Percentiles rank a stretch among this genome's conserved stretches.
Conservation (phyloP, 1,140 invertebrate genomes). For the Ceratina japonica region DNA sequence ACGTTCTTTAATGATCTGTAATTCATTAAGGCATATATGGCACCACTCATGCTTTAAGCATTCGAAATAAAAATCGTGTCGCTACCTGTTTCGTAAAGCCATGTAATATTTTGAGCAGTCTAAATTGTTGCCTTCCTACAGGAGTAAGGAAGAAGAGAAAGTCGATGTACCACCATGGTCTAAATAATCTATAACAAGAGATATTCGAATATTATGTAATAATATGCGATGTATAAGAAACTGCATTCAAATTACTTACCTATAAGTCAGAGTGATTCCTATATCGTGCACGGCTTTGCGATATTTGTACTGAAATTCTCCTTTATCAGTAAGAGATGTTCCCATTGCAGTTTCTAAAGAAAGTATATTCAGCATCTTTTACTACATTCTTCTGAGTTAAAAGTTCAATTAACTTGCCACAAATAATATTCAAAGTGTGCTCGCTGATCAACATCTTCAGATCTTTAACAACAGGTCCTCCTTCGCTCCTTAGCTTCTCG, state of each 20-base stretch:
- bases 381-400: not conserved
- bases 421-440: slow-evolving; percentile 89
- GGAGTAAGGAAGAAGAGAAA: slow-evolving; percentile 79
- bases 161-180: slow-evolving; percentile 82
- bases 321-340: slow-evolving; percentile 82
- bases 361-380: no score
- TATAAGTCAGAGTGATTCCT: slow-evolving; percentile 48
- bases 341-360: slow-evolving; percentile 90
- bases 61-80: slow-evolving; percentile 4
- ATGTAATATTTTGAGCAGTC: slow-evolving; percentile 84
- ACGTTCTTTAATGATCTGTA: slow-evolving; percentile 66
- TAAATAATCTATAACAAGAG: slow-evolving; percentile 79
- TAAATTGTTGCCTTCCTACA: slow-evolving; percentile 78
- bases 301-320: slow-evolving; percentile 81
- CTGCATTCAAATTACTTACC: slow-evolving; percentile 46
- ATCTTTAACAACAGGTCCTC: slow-evolving; percentile 72
- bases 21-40: not conserved
- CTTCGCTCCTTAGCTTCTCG: slow-evolving; percentile 58
- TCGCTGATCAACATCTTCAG: slow-evolving; percentile 85
- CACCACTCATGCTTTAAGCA: not conserved
- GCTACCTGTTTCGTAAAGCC: slow-evolving; percentile 81
- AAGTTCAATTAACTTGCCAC: slow-evolving; percentile 80
- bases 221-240: no score
- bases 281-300: slow-evolving; percentile 81
- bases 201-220: no score